Conservation (phyloP, 2,113 vertebrate species). For the Mormoops blainvillei region DNA sequence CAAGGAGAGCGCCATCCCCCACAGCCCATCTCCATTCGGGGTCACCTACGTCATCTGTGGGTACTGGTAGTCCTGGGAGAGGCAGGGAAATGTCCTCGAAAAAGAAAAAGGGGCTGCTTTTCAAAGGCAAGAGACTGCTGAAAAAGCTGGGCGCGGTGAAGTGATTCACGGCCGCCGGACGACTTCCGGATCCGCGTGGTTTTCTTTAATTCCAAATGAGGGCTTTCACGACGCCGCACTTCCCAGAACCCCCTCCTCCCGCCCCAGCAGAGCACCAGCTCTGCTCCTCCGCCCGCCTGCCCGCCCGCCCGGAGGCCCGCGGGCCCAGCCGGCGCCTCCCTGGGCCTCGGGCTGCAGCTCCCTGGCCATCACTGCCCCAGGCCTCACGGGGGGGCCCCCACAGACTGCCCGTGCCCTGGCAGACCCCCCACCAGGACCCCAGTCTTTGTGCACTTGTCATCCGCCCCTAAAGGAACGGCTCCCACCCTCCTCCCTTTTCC, state of each 20-base stretch:
- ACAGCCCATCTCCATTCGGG: constrained; percentile 87
- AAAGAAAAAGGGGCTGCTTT: constrained; percentile 97
- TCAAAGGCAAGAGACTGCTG: constrained; percentile 95
- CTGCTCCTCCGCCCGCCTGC: neutral
- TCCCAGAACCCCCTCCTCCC: neutral
- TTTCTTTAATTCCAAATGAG: constrained; percentile 80
- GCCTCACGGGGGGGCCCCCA: neutral
- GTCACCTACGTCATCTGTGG: constrained; percentile 87
- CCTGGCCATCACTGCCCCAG: neutral
- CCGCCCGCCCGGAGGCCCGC: neutral
- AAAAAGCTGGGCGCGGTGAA: constrained; percentile 93
- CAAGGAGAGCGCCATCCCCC: constrained; percentile 91
- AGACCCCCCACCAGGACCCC: constrained; percentile 41
- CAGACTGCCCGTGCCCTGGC: neutral
- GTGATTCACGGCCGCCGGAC: constrained; percentile 86
- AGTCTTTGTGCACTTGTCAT: constrained; percentile 61
- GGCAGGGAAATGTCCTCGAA: constrained; percentile 90
- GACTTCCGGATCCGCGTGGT: constrained; percentile 72
- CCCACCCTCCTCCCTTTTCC: neutral
- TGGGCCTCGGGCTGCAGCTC: neutral
- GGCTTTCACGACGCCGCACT: constrained; percentile 86
- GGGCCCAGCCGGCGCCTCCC: neutral
- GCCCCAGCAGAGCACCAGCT: neutral
- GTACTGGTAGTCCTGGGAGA: constrained; percentile 90
- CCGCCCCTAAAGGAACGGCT: constrained; percentile 48